Conservation (phyloP, 1,140 invertebrate species). For the Scylla paramamosain region DNA sequence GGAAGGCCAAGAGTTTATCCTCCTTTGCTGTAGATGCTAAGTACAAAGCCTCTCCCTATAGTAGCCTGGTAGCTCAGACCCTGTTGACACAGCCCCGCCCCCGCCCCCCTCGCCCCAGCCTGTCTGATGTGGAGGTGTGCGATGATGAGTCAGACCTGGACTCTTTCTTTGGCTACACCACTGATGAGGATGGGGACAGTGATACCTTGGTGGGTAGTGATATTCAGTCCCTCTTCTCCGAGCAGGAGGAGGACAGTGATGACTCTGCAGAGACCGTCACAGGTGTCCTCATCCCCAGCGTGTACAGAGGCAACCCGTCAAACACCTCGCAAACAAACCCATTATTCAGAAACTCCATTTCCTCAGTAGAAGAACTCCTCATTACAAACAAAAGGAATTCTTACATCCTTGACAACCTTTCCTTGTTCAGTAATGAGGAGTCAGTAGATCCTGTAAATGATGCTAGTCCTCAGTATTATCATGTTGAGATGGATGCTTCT, state of each 20-base stretch:
- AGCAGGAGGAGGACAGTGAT: constrained; percentile 22
- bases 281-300: not conserved
- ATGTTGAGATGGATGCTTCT: not conserved
- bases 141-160: constrained; percentile 44
- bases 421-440: constrained; percentile 64
- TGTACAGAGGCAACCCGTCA: constrained; percentile 24
- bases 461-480: not conserved
- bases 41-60: constrained; percentile 55
- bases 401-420: constrained; percentile 50
- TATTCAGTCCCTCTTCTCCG: not conserved
- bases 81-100: constrained; percentile 52
- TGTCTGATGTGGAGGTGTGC: not conserved
- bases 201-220: constrained; percentile 61
- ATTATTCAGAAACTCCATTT: constrained; percentile 29
- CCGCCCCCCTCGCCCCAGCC: not conserved
- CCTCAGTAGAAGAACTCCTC: not conserved
- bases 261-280: not conserved
- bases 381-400: not conserved
- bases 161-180: constrained; percentile 2
- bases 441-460: constrained; percentile 29
- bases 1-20: constrained; percentile 46
- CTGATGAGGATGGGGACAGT: constrained; percentile 53
- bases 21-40: constrained; percentile 72
- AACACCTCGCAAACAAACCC: constrained; percentile 40
- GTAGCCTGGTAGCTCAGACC: constrained; percentile 58